Conservation (phyloP, 2,113 vertebrate species). For the Phrynocephalus versicolor region DNA sequence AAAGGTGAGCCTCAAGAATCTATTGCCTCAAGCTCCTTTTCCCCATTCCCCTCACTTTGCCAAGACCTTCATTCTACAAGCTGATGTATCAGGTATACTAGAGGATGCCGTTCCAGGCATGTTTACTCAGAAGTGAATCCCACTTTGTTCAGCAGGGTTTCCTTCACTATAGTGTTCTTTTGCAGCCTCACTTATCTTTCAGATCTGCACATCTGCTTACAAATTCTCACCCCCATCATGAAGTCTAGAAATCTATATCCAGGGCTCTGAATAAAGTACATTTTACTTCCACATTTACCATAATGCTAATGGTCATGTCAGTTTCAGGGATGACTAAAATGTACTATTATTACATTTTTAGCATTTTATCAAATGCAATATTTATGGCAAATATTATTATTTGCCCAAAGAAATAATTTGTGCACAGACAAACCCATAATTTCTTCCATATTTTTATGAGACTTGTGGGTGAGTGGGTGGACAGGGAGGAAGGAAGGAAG, state of each 20-base stretch:
- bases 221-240: too few species aligned
- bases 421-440: neutral
- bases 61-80: too few species aligned
- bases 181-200: neutral
- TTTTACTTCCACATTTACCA: neutral
- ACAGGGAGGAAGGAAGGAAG: constrained; percentile 35
- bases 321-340: neutral
- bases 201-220: neutral
- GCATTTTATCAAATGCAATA: too few species aligned
- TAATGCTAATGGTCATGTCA: neutral
- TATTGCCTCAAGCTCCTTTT: too few species aligned
- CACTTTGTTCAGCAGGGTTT: neutral
- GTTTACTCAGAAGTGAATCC: neutral
- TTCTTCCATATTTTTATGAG: constrained; percentile 27
- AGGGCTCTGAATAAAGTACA: neutral
- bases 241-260: neutral
- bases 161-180: neutral
- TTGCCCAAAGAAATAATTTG: neutral
- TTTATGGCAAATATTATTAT: constrained; percentile 51
- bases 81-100: too few species aligned
- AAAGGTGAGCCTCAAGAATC: neutral
- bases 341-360: too few species aligned
- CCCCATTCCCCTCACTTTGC: too few species aligned
- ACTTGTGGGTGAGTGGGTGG: too few species aligned
- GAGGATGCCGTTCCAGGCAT: neutral